Evolutionary conservation across 2,113 vertebrate genomes (phyloP), one percentile per base, ranked within the genome.

Genomic region (Melanostigma gelatinosum): DNA sequence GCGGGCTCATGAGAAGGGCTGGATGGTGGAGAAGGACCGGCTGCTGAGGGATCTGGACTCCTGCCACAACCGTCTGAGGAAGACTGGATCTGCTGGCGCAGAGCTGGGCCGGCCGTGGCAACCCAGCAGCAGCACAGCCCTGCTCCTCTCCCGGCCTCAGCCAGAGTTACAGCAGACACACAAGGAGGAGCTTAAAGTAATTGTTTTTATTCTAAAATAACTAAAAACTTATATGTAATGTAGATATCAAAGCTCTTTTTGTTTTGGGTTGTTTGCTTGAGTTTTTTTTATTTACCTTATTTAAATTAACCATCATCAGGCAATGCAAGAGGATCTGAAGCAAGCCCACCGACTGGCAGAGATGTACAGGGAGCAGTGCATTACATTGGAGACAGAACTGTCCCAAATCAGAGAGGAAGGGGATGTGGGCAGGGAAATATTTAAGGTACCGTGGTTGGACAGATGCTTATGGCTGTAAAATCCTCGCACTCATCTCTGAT

Each of bases 321-420:
- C 88, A 2, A 74, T 98, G 64, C 95, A 96, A 64, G 97, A 97
- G 44, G 95, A 97, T 16, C 87, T 99, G 15, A 85, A 86, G 50
- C 97, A 99, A 91, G 95, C 97, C 9, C 95, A 96, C 40, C 93
- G 38, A 22, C 85, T 99, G 44, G 96, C 97, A 1, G 94, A 90
- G 89, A 98, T 98, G 98, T 99, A 97, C 90, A 94, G 97, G 74
- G 95, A 97, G 72, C 98, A 99, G 93, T 99, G 97, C 64, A 89
- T 99, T 54, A 86, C 93, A 44, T 72, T 99, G 79, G 98, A 99
- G 91, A 95, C 96, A 6, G 96, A 99, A n/a, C 89, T 99, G 84
- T 93, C 96, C 13, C 96, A 92, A 77, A 95, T 96, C 82, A 95
- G 95, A 83, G 98, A 99, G 83, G 96, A 97, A 82, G 95, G 96